Evolutionary conservation across 1,140 invertebrate genomes (phyloP).

Genomic region (Steinernema feltiae): DNA sequence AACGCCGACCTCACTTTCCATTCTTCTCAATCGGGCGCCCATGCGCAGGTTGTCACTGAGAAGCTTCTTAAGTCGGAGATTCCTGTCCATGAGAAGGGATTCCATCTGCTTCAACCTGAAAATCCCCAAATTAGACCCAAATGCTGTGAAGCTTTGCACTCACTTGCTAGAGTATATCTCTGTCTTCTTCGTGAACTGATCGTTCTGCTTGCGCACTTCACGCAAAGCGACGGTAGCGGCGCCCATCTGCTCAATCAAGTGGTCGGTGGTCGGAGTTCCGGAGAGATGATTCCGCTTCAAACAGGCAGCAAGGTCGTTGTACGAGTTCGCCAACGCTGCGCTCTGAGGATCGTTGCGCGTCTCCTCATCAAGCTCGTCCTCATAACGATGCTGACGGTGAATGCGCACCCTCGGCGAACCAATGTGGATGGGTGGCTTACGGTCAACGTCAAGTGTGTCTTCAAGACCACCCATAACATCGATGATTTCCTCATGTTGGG

Average conservation of each 20-base stretch:
- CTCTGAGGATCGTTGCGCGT: not conserved
- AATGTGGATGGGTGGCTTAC: not conserved
- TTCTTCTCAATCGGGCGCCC: not conserved
- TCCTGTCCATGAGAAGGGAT: not conserved
- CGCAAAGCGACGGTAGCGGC: not conserved
- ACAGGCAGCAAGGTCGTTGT: not conserved
- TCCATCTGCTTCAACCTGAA: slow-evolving; percentile 11
- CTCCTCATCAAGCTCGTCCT: not conserved
- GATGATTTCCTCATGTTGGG: slow-evolving; percentile 4
- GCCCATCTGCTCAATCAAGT: not conserved
- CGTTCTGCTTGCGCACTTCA: not conserved
- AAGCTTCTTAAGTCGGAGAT: not conserved
- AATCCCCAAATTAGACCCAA: not conserved
- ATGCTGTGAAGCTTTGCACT: not conserved
- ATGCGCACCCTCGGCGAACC: slow-evolving; percentile 5
- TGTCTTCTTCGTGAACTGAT: not conserved
- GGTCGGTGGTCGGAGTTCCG: not conserved
- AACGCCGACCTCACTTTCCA: not conserved
- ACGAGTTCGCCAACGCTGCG: not conserved
- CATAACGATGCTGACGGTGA: not conserved
- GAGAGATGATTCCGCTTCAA: not conserved
- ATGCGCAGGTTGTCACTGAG: slow-evolving; percentile 3
- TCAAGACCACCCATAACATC: not conserved
- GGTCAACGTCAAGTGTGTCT: not conserved
- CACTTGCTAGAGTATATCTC: slow-evolving; percentile 1